These are phyloP conservation scores for Enteromius viviparus DNA, from an alignment of 2,797 vertebrate genomes.

Conservation along the genomic window DNA sequence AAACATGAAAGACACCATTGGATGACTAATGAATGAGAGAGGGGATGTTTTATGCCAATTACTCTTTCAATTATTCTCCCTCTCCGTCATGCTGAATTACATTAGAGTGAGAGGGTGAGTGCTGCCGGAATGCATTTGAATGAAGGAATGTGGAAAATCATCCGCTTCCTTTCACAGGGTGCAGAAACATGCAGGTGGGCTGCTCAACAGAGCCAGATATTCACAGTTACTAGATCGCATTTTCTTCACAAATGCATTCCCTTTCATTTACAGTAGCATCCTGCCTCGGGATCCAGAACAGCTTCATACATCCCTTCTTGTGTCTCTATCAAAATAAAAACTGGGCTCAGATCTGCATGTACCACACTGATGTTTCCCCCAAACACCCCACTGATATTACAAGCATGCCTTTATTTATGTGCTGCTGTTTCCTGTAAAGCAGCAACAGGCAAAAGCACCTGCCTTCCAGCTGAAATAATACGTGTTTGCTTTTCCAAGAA, in stretches of 20 bases:
- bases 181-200: conserved; percentile 34
- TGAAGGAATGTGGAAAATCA: conserved; percentile 23
- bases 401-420: conserved; percentile 33
- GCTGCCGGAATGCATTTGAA: conserved; percentile 30
- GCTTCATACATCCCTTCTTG: neutral
- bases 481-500: conserved; percentile 24
- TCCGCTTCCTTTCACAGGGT: conserved; percentile 26
- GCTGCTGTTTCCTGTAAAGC: conserved; percentile 20
- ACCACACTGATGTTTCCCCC: neutral
- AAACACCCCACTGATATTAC: conserved; percentile 7
- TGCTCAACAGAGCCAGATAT: conserved; percentile 20
- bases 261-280: conserved; percentile 21
- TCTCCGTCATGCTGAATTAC: conserved; percentile 25
- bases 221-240: neutral
- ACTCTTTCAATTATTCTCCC: conserved; percentile 47
- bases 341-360: conserved; percentile 4
- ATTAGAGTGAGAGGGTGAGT: conserved; percentile 27
- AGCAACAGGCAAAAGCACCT: conserved; percentile 22
- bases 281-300: neutral
- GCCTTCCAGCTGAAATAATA: conserved; percentile 27
- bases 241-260: conserved; percentile 3
- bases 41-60: conserved; percentile 50
- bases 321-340: neutral
- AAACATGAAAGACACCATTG: conserved; percentile 55
- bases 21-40: conserved; percentile 54